Percentiles rank a stretch among this genome's conserved stretches.
These are phyloP conservation scores for Hormaphis cornu DNA, from an alignment of 1,140 invertebrate genomes.

Conservation along the genomic window DNA sequence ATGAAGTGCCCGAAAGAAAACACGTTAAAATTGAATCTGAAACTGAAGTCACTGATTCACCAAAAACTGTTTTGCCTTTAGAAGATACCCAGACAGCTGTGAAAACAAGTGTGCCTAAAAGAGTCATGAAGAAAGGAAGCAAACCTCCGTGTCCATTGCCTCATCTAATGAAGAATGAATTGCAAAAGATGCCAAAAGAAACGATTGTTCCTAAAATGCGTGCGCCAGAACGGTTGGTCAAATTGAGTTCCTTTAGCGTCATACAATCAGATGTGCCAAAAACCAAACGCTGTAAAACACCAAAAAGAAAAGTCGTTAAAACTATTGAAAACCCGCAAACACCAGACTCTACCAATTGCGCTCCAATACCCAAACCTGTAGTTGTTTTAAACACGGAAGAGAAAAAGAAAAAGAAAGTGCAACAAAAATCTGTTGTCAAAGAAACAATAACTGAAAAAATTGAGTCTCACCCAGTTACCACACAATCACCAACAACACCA, in stretches of 20 bases:
- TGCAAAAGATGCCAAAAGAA: slow-evolving; percentile 17
- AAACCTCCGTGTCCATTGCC: slow-evolving; percentile 22
- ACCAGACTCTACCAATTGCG: not conserved
- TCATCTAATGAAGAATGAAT: slow-evolving; percentile 25
- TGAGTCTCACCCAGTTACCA: not conserved
- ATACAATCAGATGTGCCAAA: slow-evolving; percentile 29
- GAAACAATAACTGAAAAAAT: not conserved
- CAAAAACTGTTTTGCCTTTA: not conserved
- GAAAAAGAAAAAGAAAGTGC: slow-evolving; percentile 24
- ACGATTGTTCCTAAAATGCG: slow-evolving; percentile 27
- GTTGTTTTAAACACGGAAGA: not conserved
- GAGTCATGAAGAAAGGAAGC: not conserved
- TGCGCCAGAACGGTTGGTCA: slow-evolving; percentile 18
- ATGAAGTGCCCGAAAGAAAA: slow-evolving; percentile 2
- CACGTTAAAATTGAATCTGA: slow-evolving; percentile 16
- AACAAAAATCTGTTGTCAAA: slow-evolving; percentile 13
- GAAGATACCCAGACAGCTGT: not conserved
- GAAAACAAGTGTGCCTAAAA: not conserved
- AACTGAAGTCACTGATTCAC: not conserved
- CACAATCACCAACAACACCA: not conserved
- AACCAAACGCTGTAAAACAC: slow-evolving; percentile 3
- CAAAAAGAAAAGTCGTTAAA: slow-evolving; percentile 8
- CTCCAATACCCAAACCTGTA: not conserved
- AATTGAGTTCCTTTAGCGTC: slow-evolving; percentile 26
- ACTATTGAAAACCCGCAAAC: not conserved